These are phyloP conservation scores for Labroides dimidiatus DNA, from an alignment of 2,797 vertebrate species.

Conservation along the genomic window DNA sequence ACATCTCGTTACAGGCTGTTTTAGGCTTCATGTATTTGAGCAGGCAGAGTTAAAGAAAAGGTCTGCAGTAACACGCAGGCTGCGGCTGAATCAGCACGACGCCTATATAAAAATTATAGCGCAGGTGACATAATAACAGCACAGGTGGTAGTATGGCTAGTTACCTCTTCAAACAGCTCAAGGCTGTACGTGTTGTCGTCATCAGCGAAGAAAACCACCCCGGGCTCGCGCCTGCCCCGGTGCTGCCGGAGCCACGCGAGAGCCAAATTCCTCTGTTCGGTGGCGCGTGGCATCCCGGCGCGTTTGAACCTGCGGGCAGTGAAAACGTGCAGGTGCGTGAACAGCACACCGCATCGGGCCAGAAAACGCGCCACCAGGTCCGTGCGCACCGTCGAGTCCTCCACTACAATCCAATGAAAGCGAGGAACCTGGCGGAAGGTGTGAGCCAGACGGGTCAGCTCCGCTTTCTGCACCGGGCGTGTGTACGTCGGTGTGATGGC, in stretches of 20 bases:
- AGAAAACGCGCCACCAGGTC: conserved; percentile 93
- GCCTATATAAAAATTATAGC: no score
- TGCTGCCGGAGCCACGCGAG: conserved; percentile 92
- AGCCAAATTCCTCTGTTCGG: conserved; percentile 95
- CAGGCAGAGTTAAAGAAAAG: no score
- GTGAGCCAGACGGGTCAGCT: conserved; percentile 94
- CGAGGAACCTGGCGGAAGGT: conserved; percentile 94
- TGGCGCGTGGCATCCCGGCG: conserved; percentile 92
- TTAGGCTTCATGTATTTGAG: no score
- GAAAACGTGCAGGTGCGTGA: conserved; percentile 94
- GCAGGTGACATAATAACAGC: background rate
- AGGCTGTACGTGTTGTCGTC: conserved; percentile 99
- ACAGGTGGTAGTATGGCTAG: background rate
- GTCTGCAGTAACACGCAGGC: background rate
- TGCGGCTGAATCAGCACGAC: background rate
- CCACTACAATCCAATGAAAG: conserved; percentile 96
- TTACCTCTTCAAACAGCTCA: conserved; percentile 97
- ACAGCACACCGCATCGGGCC: conserved; percentile 86
- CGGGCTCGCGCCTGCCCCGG: conserved; percentile 82
- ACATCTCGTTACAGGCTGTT: no score
- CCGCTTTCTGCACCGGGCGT: conserved; percentile 96
- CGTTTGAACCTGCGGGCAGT: conserved; percentile 95
- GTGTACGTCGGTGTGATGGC: conserved; percentile 97
- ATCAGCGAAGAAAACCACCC: conserved; percentile 97
- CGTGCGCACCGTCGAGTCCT: conserved; percentile 90